These are phyloP conservation scores for Mizuhopecten yessoensis DNA, from an alignment of 1,140 invertebrate species.

Conservation along the genomic window DNA sequence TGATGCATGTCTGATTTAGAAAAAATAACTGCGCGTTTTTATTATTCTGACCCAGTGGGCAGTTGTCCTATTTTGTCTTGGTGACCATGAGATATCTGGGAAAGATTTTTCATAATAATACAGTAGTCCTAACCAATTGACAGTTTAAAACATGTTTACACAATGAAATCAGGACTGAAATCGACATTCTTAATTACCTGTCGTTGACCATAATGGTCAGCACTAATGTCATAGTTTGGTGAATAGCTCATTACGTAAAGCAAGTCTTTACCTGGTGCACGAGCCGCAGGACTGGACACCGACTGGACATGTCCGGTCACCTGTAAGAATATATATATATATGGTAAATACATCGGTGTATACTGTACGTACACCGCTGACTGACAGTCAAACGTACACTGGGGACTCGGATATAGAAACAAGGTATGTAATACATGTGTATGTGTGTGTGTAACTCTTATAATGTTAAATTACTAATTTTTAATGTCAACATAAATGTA, in stretches of 20 bases:
- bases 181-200: background rate
- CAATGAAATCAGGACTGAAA: background rate
- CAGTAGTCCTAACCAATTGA: too few relatives aligned
- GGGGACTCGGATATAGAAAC: background rate
- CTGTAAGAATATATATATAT: too few relatives aligned
- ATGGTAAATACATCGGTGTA: too few relatives aligned
- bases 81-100: too few relatives aligned
- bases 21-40: too few relatives aligned
- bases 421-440: background rate
- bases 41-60: too few relatives aligned
- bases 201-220: background rate
- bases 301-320: background rate
- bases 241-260: background rate
- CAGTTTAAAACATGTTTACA: too few relatives aligned
- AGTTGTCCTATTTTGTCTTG: too few relatives aligned
- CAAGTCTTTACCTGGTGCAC: conserved; percentile 10
- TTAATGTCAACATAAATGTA: too few relatives aligned
- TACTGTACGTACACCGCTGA: background rate
- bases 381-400: background rate
- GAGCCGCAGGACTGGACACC: background rate
- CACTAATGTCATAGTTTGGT: background rate
- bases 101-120: too few relatives aligned
- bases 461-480: too few relatives aligned
- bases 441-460: background rate
- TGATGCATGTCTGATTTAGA: too few relatives aligned